Conservation (phyloP, 1,140 invertebrate species). For the Sitodiplosis mosellana region DNA sequence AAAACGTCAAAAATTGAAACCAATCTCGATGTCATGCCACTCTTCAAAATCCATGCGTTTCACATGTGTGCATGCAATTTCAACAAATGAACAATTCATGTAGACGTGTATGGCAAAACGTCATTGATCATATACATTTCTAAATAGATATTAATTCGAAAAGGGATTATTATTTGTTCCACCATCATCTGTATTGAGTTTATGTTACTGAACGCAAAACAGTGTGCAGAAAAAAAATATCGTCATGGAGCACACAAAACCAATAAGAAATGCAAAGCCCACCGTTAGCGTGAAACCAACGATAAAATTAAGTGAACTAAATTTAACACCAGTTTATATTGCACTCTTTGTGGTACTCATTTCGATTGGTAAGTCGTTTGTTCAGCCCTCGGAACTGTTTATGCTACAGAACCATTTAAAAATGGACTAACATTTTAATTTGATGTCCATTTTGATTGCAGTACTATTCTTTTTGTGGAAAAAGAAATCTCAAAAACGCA, state of each 20-base stretch:
- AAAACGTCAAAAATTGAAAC: too few relatives aligned
- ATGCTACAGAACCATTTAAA: slow-evolving; percentile 7
- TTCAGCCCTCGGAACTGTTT: too few relatives aligned
- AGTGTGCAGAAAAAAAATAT: not conserved
- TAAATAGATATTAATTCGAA: not conserved
- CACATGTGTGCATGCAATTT: too few relatives aligned
- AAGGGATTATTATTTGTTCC: not conserved
- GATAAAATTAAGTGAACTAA: not conserved
- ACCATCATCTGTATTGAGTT: not conserved
- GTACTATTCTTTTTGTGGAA: slow-evolving; percentile 23
- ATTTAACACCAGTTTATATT: slow-evolving; percentile 24
- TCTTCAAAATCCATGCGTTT: too few relatives aligned
- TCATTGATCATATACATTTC: not conserved
- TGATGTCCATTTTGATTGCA: slow-evolving; percentile 8
- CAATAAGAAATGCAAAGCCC: not conserved
- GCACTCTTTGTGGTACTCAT: slow-evolving; percentile 30
- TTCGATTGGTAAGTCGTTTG: slow-evolving; percentile 28
- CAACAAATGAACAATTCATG: too few relatives aligned
- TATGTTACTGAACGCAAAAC: too few relatives aligned
- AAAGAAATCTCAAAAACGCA: slow-evolving; percentile 12
- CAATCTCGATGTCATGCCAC: too few relatives aligned
- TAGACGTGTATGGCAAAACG: too few relatives aligned
- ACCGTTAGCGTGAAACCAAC: not conserved
- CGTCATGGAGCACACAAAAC: not conserved
- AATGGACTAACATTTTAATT: slow-evolving; percentile 4